Evolutionary conservation across 2,113 vertebrate species (phyloP).

Genomic region (Solenodon paradoxus): DNA sequence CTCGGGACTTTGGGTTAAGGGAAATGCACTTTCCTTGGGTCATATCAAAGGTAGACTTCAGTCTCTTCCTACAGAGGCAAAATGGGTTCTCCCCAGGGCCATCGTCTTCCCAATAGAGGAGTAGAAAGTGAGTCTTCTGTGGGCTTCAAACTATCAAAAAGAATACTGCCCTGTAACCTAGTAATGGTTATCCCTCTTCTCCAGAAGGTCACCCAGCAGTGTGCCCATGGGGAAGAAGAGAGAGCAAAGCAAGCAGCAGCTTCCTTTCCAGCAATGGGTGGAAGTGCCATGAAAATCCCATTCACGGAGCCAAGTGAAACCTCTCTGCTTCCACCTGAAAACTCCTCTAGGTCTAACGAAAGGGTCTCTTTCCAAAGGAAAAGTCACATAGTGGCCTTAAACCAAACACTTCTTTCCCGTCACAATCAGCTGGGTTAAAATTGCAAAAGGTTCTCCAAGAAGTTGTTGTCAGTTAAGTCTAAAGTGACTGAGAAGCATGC

Average conservation of each 20-base stretch:
- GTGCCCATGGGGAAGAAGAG: not conserved
- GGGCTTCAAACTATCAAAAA: not conserved
- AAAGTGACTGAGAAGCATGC: not conserved
- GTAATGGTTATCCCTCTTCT: not conserved
- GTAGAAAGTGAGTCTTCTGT: not conserved
- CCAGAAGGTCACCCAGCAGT: slow-evolving; percentile 38
- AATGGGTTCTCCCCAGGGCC: not conserved
- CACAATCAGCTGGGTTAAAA: not conserved
- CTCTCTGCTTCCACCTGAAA: slow-evolving; percentile 22
- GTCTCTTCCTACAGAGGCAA: not conserved
- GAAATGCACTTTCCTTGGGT: not conserved
- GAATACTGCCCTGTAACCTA: not conserved
- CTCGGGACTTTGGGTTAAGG: not conserved
- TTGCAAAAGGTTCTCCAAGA: not conserved
- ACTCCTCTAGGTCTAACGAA: not conserved
- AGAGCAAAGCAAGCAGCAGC: not conserved
- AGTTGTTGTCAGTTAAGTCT: not conserved
- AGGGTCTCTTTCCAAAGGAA: slow-evolving; percentile 49
- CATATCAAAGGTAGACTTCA: not conserved
- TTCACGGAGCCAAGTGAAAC: slow-evolving; percentile 12
- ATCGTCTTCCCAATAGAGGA: not conserved
- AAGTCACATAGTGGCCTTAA: not conserved
- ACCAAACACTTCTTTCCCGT: not conserved
- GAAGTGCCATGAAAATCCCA: slow-evolving; percentile 43
- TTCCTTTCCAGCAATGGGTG: slow-evolving; percentile 43